Evolutionary conservation across 1,140 invertebrate species (phyloP), one percentile per base, ranked within the genome.

Genomic region (Luehdorfia chinensis): DNA sequence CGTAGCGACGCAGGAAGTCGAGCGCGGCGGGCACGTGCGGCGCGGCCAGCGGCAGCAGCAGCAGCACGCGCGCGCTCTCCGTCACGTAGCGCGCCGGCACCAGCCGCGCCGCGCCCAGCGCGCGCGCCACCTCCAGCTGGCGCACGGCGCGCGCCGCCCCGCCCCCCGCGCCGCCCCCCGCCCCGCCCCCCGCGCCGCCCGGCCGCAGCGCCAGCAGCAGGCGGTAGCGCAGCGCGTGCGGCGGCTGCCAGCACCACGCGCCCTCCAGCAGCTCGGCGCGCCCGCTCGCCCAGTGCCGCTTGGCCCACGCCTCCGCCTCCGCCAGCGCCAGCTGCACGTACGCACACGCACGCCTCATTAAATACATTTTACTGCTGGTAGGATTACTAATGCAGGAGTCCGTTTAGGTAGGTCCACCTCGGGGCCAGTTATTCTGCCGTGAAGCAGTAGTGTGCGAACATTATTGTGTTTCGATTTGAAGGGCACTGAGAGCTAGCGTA

Each of bases 1-100:
- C 58, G 62, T 66, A 65, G 1, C 66, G 49, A 11, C 27, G 16
- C 44, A 76, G 60, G 51, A 74, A 72, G 45, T 47, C 50, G 31
- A 33, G 50, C 57, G 77, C 76, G 66, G 77, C 2, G 65, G 41
- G 0, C 4, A 13, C 41, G 43, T 14, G 32, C 8, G 18, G 11
- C 4, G 28, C 57, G 31, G 44, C 31, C 31, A 61, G 34, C 4
- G 91, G 90, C 19, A 97, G 65, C 49, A 97, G 72, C 43, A 97
- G 85, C 57, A 92, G 91, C 1, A 98, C 90, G 56, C 93, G 84
- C 1, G 92, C 91, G 69, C 93, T 95, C 89, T 98, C 96, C 0
- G 95, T 98, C 1, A 97, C 95, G 80, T 97, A 97, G 1, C 96
- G 95, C 69, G 95, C 93, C 2, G 94, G 91, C 4, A 97, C 88